These are phyloP conservation scores for Drosophila meridiana DNA, from an alignment of 2,888 invertebrate species.

Conservation along the genomic window DNA sequence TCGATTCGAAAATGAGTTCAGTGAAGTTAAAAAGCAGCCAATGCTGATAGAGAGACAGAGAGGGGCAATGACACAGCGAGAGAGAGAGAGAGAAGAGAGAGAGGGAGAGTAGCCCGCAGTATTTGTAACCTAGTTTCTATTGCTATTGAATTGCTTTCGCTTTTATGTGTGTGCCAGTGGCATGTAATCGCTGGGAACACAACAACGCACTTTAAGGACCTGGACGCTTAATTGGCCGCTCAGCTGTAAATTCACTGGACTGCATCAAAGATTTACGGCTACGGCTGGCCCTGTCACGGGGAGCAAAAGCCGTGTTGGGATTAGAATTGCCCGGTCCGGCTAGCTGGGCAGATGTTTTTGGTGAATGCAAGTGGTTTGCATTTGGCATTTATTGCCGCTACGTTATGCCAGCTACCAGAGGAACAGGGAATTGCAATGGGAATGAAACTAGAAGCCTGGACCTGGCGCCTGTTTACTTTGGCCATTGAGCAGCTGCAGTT, in stretches of 20 bases:
- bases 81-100: neutral
- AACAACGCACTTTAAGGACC: constrained; percentile 67
- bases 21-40: constrained; percentile 1
- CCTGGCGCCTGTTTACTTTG: constrained; percentile 52
- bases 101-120: neutral
- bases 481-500: constrained; percentile 73
- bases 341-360: constrained; percentile 68
- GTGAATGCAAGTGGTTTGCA: constrained; percentile 63
- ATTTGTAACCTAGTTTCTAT: constrained; percentile 30
- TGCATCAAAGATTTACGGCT: constrained; percentile 79
- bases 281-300: constrained; percentile 5
- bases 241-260: constrained; percentile 77
- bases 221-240: constrained; percentile 70
- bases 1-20: constrained; percentile 15
- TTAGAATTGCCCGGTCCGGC: constrained; percentile 21
- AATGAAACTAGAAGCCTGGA: constrained; percentile 6
- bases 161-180: constrained; percentile 48
- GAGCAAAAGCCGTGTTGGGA: constrained; percentile 23
- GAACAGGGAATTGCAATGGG: neutral
- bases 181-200: constrained; percentile 55
- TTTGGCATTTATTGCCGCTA: constrained; percentile 75
- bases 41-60: neutral
- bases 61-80: neutral
- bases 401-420: constrained; percentile 25
- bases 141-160: constrained; percentile 40